phyloP scores from a whole-genome alignment of 2,797 vertebrate genomes.

The Aselliscus stoliczkanus region DNA sequence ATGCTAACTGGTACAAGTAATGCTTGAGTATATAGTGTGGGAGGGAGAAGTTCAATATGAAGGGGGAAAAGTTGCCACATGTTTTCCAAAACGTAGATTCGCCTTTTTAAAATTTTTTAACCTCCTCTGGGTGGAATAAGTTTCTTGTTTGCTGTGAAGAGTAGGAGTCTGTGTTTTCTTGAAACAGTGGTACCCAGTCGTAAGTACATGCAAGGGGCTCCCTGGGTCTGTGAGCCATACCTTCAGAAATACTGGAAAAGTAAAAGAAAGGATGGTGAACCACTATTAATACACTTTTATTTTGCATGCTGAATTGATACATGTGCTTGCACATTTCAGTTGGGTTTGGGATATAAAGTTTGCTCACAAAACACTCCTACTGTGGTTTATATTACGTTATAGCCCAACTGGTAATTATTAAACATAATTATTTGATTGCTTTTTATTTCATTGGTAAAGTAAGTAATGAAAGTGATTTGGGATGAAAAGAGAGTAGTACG shows the following conservation, averaged over 20 bases:
- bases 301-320: not conserved
- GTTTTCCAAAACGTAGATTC: not conserved
- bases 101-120: not conserved
- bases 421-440: not conserved
- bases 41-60: not conserved
- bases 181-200: not conserved
- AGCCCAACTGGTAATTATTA: not conserved
- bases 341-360: not conserved
- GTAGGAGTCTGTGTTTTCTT: not conserved
- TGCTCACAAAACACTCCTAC: not conserved
- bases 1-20: not conserved
- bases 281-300: not conserved
- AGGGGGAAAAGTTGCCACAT: not conserved
- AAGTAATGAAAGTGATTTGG: not conserved
- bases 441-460: constrained; percentile 27
- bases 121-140: not conserved
- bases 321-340: not conserved
- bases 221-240: not conserved
- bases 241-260: not conserved
- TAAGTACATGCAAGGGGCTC: not conserved
- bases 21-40: not conserved
- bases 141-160: not conserved
- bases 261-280: not conserved
- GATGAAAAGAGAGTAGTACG: not conserved
- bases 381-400: not conserved